Evolutionary conservation across 2,113 vertebrate species (phyloP).

Genomic region (Felis chaus): DNA sequence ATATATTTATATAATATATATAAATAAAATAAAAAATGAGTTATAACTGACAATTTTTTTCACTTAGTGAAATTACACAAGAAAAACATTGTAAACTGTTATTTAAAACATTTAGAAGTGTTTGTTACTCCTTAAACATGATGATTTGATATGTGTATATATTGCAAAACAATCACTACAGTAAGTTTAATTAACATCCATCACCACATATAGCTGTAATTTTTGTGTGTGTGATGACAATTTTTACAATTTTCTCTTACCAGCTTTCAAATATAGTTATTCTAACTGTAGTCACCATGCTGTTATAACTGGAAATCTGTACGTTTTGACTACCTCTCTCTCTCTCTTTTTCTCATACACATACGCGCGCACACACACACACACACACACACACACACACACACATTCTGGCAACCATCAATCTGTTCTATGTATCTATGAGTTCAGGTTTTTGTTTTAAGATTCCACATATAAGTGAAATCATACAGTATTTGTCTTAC

Average conservation of each 20-base stretch:
- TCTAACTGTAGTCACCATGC: background rate
- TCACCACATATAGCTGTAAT: background rate
- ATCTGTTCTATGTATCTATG: background rate
- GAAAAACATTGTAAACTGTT: conserved; percentile 33
- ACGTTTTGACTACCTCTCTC: background rate
- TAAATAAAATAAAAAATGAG: no score
- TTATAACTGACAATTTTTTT: background rate
- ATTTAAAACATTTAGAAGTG: conserved; percentile 8
- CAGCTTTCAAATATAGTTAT: background rate
- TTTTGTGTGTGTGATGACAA: background rate
- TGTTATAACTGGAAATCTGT: background rate
- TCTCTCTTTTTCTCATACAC: no score
- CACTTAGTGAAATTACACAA: background rate
- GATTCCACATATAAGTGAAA: background rate
- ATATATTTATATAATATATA: no score
- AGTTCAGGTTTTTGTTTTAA: background rate
- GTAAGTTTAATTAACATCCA: background rate
- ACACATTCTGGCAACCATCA: background rate
- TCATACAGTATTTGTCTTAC: background rate
- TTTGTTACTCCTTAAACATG: background rate
- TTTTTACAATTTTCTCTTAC: background rate
- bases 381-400: background rate
- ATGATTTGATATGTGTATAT: background rate
- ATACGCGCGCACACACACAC: background rate
- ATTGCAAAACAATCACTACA: background rate